phyloP scores from a whole-genome alignment of 2,797 vertebrate genomes.

The Anisognathus igniventris region DNA sequence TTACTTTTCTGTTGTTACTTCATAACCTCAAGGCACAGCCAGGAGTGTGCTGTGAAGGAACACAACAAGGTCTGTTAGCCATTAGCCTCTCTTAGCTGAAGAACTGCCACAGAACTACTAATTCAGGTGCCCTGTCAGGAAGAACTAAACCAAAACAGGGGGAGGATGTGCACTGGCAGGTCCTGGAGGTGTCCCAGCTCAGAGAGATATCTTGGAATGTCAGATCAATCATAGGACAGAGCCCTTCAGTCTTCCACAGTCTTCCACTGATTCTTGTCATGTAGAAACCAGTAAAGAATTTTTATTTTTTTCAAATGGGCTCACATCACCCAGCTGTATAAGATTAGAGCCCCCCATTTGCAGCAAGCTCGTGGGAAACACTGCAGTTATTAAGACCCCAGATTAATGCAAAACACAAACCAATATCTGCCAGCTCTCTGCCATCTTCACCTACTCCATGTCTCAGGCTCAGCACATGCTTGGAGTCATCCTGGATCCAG shows the following conservation, averaged over 20 bases:
- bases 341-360: background rate
- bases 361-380: background rate
- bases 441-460: background rate
- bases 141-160: background rate
- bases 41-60: background rate
- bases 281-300: background rate
- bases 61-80: background rate
- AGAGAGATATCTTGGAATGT: background rate
- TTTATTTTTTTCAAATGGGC: background rate
- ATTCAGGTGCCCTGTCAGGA: background rate
- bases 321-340: background rate
- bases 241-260: background rate
- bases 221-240: background rate
- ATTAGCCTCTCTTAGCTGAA: background rate
- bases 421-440: background rate
- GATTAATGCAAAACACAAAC: background rate
- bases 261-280: background rate
- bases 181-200: background rate
- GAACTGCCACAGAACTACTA: background rate
- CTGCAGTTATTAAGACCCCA: background rate
- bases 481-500: background rate
- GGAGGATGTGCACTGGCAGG: background rate
- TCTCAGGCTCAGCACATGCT: background rate
- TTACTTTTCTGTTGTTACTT: background rate
- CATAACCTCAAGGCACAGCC: background rate